Evolutionary conservation across 2,113 vertebrate genomes (phyloP).

Genomic region (Vanacampus margaritifer): DNA sequence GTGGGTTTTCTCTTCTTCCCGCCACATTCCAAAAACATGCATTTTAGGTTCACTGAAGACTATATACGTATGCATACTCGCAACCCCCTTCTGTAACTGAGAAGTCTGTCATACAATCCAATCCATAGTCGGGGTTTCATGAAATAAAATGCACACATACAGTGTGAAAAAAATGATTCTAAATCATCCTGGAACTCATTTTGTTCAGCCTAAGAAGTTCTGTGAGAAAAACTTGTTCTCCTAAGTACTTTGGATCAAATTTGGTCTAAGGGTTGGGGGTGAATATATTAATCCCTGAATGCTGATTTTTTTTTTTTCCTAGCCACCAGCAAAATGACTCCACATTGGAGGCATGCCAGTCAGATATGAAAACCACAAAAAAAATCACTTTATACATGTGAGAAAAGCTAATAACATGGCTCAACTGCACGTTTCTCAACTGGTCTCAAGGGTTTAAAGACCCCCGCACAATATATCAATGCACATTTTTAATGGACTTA

Average conservation of each 20-base stretch:
- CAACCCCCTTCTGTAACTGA: no score
- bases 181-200: neutral
- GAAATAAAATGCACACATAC: no score
- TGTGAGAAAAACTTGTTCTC: conserved; percentile 6
- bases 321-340: conserved; percentile 3
- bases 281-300: neutral
- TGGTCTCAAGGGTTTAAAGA: conserved; percentile 12
- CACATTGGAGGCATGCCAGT: conserved; percentile 1
- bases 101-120: no score
- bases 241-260: conserved; percentile 65
- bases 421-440: conserved; percentile 18
- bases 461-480: conserved; percentile 5
- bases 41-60: no score
- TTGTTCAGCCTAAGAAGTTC: neutral
- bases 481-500: neutral
- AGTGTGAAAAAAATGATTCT: no score
- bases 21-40: no score
- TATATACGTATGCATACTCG: no score
- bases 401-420: conserved; percentile 18
- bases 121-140: no score
- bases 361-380: conserved; percentile 16
- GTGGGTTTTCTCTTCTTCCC: no score
- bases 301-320: no score
- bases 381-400: conserved; percentile 23
- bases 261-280: conserved; percentile 36